Percentiles rank a stretch among this genome's conserved stretches.
These are phyloP conservation scores for Nematopogon swammerdamellus DNA, from an alignment of 2,888 invertebrate genomes.

Conservation along the genomic window DNA sequence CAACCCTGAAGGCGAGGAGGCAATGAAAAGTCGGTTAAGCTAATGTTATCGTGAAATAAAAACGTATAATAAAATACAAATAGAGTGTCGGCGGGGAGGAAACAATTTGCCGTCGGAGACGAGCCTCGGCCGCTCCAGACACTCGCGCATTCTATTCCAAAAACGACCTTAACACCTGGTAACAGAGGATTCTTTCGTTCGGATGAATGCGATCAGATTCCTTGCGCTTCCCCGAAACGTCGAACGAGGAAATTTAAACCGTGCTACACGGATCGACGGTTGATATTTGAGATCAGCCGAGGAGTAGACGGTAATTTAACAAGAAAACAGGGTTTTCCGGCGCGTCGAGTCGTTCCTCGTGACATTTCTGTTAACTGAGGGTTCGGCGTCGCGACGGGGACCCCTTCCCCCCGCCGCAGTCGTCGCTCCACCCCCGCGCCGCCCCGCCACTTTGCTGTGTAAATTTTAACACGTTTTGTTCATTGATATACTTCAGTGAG, in stretches of 20 bases:
- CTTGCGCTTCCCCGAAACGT: slow-evolving; percentile 34
- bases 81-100: slow-evolving; percentile 47
- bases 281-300: slow-evolving; percentile 18
- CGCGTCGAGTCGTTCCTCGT: slow-evolving; percentile 40
- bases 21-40: slow-evolving; percentile 59
- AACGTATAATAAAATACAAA: slow-evolving; percentile 59
- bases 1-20: slow-evolving; percentile 44
- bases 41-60: slow-evolving; percentile 58
- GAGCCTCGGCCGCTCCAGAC: slow-evolving; percentile 21
- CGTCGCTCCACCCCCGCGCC: background rate
- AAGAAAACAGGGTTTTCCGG: slow-evolving; percentile 57
- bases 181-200: background rate
- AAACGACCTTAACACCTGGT: background rate
- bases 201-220: slow-evolving; percentile 31
- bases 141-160: slow-evolving; percentile 3
- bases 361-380: slow-evolving; percentile 48
- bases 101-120: slow-evolving; percentile 56
- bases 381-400: background rate
- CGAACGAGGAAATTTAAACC: slow-evolving; percentile 16
- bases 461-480: background rate
- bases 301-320: slow-evolving; percentile 34
- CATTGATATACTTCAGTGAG: background rate
- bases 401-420: too few species aligned
- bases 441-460: background rate
- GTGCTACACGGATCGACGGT: slow-evolving; percentile 20